Evolutionary conservation across 2,113 vertebrate species (phyloP).

Genomic region (Eulemur macaco): DNA sequence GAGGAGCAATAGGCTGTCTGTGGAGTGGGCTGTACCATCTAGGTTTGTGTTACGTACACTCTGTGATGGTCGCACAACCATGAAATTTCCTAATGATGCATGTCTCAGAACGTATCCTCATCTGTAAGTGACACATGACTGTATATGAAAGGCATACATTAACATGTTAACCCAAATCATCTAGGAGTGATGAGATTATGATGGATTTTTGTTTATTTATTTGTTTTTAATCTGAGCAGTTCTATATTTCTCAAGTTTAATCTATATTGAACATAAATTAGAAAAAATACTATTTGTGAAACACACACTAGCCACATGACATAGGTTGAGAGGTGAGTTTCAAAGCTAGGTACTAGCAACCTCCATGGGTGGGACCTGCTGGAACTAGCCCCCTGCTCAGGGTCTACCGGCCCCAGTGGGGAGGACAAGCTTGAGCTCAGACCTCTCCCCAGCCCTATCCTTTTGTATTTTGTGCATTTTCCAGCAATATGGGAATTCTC

Average conservation of each 20-base stretch:
- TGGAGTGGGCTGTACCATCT: not conserved
- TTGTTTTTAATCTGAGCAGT: not conserved
- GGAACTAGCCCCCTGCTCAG: too few relatives aligned
- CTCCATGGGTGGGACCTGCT: not conserved
- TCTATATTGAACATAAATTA: not conserved
- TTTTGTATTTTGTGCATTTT: not conserved
- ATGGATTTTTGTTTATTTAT: not conserved
- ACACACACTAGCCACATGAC: not conserved
- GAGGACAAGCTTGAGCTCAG: not conserved
- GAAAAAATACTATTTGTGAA: not conserved
- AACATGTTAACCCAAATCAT: not conserved
- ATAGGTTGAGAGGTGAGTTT: not conserved
- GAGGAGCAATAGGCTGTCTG: not conserved
- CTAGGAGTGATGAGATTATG: not conserved
- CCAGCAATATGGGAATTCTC: not conserved
- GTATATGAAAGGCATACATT: not conserved
- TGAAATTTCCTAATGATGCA: not conserved
- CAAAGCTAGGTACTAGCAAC: not conserved
- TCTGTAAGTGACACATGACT: not conserved
- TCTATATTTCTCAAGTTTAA: not conserved
- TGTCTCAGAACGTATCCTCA: not conserved
- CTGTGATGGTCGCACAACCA: not conserved
- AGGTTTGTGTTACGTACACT: not conserved
- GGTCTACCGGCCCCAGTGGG: rapidly evolving
- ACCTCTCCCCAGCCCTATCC: too few relatives aligned